These are phyloP conservation scores for Ethmia dodecea DNA, from an alignment of 2,888 invertebrate genomes.

Conservation along the genomic window DNA sequence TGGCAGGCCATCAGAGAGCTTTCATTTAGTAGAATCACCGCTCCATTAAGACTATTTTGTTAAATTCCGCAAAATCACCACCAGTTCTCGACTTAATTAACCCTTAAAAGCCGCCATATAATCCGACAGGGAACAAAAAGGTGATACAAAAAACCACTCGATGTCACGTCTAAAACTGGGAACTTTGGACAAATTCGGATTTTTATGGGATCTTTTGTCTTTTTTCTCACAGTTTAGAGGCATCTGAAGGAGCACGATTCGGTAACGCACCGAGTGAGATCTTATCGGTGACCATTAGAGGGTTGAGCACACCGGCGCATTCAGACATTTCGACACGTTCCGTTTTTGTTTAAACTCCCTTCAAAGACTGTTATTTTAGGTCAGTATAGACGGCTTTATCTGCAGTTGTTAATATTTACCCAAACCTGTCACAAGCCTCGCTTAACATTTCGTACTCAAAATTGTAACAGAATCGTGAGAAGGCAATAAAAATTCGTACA, in stretches of 20 bases:
- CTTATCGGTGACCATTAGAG: slow-evolving; percentile 67
- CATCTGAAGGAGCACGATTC: slow-evolving; percentile 70
- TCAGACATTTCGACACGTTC: slow-evolving; percentile 70
- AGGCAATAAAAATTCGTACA: slow-evolving; percentile 22
- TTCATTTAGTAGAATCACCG: background rate
- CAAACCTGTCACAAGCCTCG: background rate
- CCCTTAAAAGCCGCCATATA: slow-evolving; percentile 59
- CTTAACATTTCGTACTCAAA: background rate
- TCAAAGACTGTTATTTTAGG: slow-evolving; percentile 55
- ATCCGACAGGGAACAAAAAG: slow-evolving; percentile 57
- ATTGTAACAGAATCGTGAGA: slow-evolving; percentile 11
- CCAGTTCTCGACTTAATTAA: slow-evolving; percentile 65
- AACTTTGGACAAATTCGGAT: slow-evolving; percentile 65
- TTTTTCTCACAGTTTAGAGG: slow-evolving; percentile 71
- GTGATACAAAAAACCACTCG: slow-evolving; percentile 56
- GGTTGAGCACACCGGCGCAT: slow-evolving; percentile 40
- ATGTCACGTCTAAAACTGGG: slow-evolving; percentile 65
- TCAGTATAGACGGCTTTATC: slow-evolving; percentile 32
- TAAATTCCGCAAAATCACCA: slow-evolving; percentile 59
- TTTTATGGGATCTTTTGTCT: slow-evolving; percentile 67
- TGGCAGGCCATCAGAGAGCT: too few species aligned
- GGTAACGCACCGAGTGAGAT: slow-evolving; percentile 68
- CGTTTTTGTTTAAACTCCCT: slow-evolving; percentile 46
- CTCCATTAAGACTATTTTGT: background rate
- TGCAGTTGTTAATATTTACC: slow-evolving; percentile 22